These are phyloP conservation scores for Antennarius maculatus DNA, from an alignment of 2,797 vertebrate genomes.

Conservation along the genomic window DNA sequence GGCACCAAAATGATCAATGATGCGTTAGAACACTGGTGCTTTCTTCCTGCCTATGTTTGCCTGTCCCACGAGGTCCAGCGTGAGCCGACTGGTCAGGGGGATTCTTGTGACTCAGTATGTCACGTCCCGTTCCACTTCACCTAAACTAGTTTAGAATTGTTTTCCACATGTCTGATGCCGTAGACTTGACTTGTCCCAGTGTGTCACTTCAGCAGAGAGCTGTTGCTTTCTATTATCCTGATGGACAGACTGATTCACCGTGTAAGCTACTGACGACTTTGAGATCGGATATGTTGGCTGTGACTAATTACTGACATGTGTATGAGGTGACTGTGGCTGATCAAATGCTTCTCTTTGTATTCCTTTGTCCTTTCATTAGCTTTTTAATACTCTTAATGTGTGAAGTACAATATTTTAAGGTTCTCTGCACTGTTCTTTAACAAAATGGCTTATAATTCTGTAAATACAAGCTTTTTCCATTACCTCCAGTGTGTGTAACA, in stretches of 20 bases:
- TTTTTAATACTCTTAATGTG: neutral
- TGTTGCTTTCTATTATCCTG: constrained; percentile 60
- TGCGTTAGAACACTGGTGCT: too few species aligned
- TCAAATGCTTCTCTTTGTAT: constrained; percentile 5
- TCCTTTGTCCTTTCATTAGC: constrained; percentile 3
- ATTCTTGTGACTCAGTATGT: neutral
- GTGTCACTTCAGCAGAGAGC: constrained; percentile 16
- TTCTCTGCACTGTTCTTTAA: neutral
- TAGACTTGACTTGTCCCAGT: constrained; percentile 39
- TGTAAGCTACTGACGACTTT: constrained; percentile 37
- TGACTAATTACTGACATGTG: constrained; percentile 56
- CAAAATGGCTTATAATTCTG: neutral
- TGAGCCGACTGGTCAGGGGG: neutral
- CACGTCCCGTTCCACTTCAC: constrained; percentile 2
- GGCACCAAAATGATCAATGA: constrained; percentile 1
- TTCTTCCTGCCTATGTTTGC: neutral
- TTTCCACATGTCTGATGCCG: constrained; percentile 33
- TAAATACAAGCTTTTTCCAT: constrained; percentile 6
- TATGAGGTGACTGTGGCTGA: constrained; percentile 40
- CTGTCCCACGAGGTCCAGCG: neutral
- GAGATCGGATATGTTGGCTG: constrained; percentile 55
- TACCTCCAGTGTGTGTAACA: neutral
- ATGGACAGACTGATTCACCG: constrained; percentile 40
- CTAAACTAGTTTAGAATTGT: constrained; percentile 13
- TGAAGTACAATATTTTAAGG: constrained; percentile 1